Evolutionary conservation across 2,888 invertebrate genomes (phyloP), one percentile per base, ranked within the genome.

Genomic region (Rhimphoctona megacephalus): DNA sequence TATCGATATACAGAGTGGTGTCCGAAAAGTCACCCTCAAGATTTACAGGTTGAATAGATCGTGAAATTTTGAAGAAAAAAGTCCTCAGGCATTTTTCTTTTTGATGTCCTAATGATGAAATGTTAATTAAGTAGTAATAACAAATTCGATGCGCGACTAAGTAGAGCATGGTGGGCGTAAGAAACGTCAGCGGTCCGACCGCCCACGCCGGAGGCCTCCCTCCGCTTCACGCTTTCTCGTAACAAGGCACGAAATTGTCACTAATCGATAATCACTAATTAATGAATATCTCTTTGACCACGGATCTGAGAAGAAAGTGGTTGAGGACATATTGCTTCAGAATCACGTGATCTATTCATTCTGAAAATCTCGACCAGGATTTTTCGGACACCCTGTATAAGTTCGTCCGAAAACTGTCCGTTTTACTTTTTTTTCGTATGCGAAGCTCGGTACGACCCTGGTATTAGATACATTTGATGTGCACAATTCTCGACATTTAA

Each of bases 401-500:
- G 30, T n/a, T 57, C 9, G 1, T 57, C 5, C 57, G 25, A 52
- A 19, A 52, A n/a, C 52, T n/a, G n/a, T 52, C 52, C 17, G n/a
- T 52, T n/a, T 7, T n/a, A 52, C n/a, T 52, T 54, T 54, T 5
- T 36, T 52, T 52, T 52, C 52, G 52, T 52, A 7, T n/a, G 25
- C 33, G 19, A 43, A 69, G 14, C 19, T 70, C 19, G 17, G 46
- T 30, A 30, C 39, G n/a, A 46, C 25, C 49, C 70, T 30, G 70
- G 49, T 52, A 52, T 72, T 22, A 46, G 17, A 46, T 46, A 11
- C 72, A 2, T 72, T 30, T 30, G 66, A 36, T 36, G 36, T 6
- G n/a, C 36, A 54, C 36, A n/a, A 22, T 73, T 57, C 39, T 73
- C 39, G 73, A 22, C 8, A 39, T 54, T 54, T 5, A 54, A 72